Conservation (phyloP, 2,888 invertebrate genomes). For the Apantesis nais region DNA sequence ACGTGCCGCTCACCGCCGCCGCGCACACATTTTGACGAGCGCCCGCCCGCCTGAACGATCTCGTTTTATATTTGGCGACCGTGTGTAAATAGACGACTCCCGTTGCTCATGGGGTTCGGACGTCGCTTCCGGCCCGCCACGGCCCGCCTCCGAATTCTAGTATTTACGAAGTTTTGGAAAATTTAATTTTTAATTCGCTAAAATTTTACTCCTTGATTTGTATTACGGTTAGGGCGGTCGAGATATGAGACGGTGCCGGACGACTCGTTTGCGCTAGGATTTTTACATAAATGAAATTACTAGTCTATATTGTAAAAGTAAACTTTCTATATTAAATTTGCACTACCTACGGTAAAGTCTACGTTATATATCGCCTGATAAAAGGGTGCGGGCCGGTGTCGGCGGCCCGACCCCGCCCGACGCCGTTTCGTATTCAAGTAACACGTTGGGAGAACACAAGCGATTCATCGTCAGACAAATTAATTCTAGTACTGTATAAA, state of each 20-base stretch:
- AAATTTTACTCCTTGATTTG: constrained; percentile 85
- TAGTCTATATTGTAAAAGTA: constrained; percentile 82
- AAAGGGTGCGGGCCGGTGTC: constrained; percentile 83
- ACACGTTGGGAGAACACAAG: constrained; percentile 81
- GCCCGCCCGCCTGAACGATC: constrained; percentile 58
- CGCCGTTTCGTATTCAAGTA: constrained; percentile 73
- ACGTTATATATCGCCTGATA: constrained; percentile 70
- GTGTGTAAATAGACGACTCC: constrained; percentile 79
- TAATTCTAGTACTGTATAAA: constrained; percentile 84
- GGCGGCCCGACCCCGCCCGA: constrained; percentile 48
- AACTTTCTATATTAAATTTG: constrained; percentile 83
- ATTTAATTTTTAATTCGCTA: constrained; percentile 86
- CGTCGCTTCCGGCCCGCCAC: constrained; percentile 65
- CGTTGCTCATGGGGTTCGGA: constrained; percentile 80
- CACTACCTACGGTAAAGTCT: constrained; percentile 78
- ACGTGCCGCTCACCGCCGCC: constrained; percentile 57
- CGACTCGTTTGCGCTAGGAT: constrained; percentile 84
- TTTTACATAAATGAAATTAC: constrained; percentile 84
- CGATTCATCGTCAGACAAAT: constrained; percentile 81
- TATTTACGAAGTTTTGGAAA: constrained; percentile 85
- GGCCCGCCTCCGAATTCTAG: constrained; percentile 81
- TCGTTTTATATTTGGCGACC: constrained; percentile 70
- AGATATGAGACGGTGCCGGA: constrained; percentile 83
- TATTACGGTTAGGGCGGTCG: constrained; percentile 82
- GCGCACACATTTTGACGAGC: constrained; percentile 48